Conservation (phyloP, 2,113 vertebrate genomes). For the Deroptyus accipitrinus region DNA sequence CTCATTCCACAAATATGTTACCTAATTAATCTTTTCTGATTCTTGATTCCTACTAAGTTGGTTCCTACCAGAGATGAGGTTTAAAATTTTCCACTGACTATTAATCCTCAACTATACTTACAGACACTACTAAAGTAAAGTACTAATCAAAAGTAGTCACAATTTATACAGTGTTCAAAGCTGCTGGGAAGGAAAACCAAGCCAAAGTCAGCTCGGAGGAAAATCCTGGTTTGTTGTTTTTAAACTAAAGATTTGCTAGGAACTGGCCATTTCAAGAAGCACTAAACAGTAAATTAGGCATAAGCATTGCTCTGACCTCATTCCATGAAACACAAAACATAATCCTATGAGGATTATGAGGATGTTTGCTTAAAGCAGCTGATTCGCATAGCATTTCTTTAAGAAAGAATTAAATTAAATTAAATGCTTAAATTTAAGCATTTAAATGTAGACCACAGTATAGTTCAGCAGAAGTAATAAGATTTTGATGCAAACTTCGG, state of each 20-base stretch:
- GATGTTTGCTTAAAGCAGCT: background rate
- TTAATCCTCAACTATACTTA: background rate
- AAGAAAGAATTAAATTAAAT: no score
- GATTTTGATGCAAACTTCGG: background rate
- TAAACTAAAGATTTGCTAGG: background rate
- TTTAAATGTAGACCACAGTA: background rate
- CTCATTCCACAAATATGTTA: background rate
- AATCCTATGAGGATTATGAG: accelerated
- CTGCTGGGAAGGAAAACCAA: background rate
- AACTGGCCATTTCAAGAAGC: background rate
- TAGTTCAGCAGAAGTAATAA: background rate
- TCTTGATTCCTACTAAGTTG: background rate
- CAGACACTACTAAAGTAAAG: background rate
- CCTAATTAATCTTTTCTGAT: background rate
- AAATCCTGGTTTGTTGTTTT: background rate
- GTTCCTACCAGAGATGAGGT: background rate
- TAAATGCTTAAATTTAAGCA: no score
- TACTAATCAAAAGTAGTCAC: background rate
- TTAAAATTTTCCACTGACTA: background rate
- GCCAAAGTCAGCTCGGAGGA: background rate
- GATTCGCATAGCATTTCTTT: background rate
- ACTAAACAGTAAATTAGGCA: background rate
- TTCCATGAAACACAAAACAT: background rate
- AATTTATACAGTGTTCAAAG: background rate
- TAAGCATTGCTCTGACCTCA: background rate